Conservation (phyloP, 2,113 vertebrate species). For the Heloderma charlesbogerti region DNA sequence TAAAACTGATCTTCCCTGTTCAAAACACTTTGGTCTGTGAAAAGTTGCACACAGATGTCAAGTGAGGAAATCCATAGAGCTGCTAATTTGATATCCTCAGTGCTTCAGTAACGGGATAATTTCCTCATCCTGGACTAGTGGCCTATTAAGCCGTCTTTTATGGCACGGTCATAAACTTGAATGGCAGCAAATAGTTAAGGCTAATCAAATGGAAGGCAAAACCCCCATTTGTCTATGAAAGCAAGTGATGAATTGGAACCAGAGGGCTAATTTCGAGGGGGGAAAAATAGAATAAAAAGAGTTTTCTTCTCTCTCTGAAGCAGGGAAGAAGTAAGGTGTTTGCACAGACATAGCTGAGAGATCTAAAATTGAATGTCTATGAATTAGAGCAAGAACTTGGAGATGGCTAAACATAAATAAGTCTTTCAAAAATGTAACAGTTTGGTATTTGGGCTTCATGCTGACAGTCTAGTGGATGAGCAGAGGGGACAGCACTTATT, state of each 20-base stretch:
- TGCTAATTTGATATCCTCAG: conserved; percentile 55
- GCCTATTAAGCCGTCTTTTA: conserved; percentile 69
- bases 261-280: conserved; percentile 39
- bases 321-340: conserved; percentile 31
- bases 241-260: conserved; percentile 42
- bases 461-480: no score
- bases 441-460: neutral
- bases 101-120: conserved; percentile 59
- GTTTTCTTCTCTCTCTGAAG: conserved; percentile 32
- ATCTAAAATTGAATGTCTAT: conserved; percentile 2
- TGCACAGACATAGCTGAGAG: conserved; percentile 12
- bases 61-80: conserved; percentile 29
- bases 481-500: neutral
- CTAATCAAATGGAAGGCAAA: conserved; percentile 59
- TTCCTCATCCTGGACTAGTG: conserved; percentile 59
- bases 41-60: conserved; percentile 58
- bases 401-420: neutral
- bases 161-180: conserved; percentile 63
- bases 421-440: neutral
- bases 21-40: conserved; percentile 40
- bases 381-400: neutral
- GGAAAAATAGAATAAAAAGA: conserved; percentile 34
- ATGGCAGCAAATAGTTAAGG: conserved; percentile 69
- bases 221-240: conserved; percentile 48
- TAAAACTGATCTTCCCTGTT: conserved; percentile 37